Evolutionary conservation across 2,797 vertebrate species (phyloP).

Genomic region (Xyrichtys novacula): DNA sequence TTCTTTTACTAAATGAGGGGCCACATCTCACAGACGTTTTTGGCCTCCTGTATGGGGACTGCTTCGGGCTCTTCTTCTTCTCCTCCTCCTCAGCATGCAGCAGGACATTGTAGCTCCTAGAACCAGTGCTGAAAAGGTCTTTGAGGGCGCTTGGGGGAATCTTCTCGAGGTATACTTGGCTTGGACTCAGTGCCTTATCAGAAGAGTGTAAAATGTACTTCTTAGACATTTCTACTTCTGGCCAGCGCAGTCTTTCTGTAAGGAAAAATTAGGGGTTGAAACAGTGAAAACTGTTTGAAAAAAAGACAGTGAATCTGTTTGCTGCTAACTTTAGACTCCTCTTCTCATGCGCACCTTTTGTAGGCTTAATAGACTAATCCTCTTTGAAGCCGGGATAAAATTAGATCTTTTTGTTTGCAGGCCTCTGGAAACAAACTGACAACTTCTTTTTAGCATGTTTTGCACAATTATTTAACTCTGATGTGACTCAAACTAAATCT

Average conservation of each 20-base stretch:
- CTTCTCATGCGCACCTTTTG: conserved; percentile 39
- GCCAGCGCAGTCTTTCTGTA: conserved; percentile 93
- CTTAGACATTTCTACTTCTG: conserved; percentile 89
- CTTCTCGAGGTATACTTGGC: conserved; percentile 81
- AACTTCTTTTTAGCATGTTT: not conserved
- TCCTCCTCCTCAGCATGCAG: conserved; percentile 88
- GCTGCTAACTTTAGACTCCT: conserved; percentile 37
- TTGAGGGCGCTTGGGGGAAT: conserved; percentile 85
- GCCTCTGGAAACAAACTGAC: not conserved
- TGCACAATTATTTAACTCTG: not conserved
- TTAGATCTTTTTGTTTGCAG: conserved; percentile 18
- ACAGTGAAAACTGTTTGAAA: conserved; percentile 11
- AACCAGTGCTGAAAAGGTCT: conserved; percentile 88
- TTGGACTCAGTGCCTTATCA: conserved; percentile 76
- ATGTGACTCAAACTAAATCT: conserved; percentile 2
- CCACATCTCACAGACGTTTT: conserved; percentile 67
- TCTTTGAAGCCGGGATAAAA: conserved; percentile 60
- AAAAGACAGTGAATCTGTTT: conserved; percentile 11
- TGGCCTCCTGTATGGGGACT: conserved; percentile 59
- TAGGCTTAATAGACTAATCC: conserved; percentile 60
- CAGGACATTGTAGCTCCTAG: conserved; percentile 90
- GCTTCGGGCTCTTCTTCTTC: conserved; percentile 79
- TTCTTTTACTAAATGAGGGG: conserved; percentile 51
- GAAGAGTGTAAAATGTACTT: conserved; percentile 86
- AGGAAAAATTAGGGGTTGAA: conserved; percentile 25